phyloP scores from a whole-genome alignment of 2,797 vertebrate genomes.

The Chaunax sp. region DNA sequence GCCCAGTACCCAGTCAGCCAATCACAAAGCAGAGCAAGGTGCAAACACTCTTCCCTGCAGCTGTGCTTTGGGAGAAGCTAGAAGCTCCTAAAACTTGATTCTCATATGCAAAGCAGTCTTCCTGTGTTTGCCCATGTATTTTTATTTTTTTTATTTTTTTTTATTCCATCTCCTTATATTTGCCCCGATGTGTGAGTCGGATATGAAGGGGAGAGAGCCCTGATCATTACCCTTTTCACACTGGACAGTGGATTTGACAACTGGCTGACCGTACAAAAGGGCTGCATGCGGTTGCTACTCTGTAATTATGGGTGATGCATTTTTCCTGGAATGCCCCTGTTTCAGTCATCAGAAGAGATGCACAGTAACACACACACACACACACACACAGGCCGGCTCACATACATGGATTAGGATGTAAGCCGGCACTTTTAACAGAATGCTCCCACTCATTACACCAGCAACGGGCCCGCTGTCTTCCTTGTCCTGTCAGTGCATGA shows the following conservation, averaged over 20 bases:
- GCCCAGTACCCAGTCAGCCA: conserved; percentile 85
- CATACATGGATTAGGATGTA: conserved; percentile 69
- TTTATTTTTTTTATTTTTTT: neutral
- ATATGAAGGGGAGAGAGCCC: conserved; percentile 16
- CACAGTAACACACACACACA: conserved; percentile 30
- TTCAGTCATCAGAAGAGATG: conserved; percentile 30
- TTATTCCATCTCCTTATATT: conserved; percentile 7
- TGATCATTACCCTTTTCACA: conserved; percentile 57
- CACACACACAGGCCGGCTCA: conserved; percentile 22
- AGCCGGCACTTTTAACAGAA: conserved; percentile 60
- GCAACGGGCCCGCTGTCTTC: conserved; percentile 55
- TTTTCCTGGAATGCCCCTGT: conserved; percentile 62
- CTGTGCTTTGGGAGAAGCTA: conserved; percentile 44
- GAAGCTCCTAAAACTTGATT: conserved; percentile 42
- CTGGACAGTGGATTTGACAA: conserved; percentile 63
- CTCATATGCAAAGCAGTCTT: conserved; percentile 21
- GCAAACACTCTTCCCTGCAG: conserved; percentile 67
- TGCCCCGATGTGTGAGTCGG: conserved; percentile 7
- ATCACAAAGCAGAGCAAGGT: conserved; percentile 72
- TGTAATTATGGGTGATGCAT: conserved; percentile 55
- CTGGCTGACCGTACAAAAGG: conserved; percentile 47
- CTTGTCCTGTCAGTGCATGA: conserved; percentile 29
- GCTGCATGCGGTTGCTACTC: conserved; percentile 59
- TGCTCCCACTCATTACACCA: conserved; percentile 68
- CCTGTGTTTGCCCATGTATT: conserved; percentile 2